These are phyloP conservation scores for Rhinolophus sinicus DNA, from an alignment of 2,113 vertebrate genomes.

Conservation along the genomic window DNA sequence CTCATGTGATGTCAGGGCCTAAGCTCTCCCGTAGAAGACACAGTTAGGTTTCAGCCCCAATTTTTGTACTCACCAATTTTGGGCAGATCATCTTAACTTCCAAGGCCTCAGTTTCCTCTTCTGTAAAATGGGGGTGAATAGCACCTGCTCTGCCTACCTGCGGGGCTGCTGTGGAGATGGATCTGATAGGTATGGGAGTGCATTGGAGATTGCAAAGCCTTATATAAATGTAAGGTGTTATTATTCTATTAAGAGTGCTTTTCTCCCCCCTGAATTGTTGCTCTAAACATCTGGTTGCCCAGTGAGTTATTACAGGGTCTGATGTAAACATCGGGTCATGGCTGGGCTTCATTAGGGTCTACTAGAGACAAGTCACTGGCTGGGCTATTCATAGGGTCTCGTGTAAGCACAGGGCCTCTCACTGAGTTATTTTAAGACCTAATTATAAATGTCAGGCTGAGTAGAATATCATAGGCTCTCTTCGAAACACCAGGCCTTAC, in stretches of 20 bases:
- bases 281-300: conserved; percentile 49
- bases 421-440: conserved; percentile 45
- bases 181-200: neutral
- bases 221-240: neutral
- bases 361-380: neutral
- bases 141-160: neutral
- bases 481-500: neutral
- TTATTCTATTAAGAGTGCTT: conserved; percentile 35
- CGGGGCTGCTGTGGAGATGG: neutral
- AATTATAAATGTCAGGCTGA: conserved; percentile 28
- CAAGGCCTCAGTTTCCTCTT: conserved; percentile 43
- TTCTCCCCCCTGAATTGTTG: conserved; percentile 14
- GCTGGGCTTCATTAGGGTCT: neutral
- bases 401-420: neutral
- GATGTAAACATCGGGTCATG: conserved; percentile 16
- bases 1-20: neutral
- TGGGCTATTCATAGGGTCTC: conserved; percentile 33
- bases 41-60: neutral
- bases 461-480: conserved; percentile 8
- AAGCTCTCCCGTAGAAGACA: conserved; percentile 51
- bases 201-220: neutral
- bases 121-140: conserved; percentile 17
- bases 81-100: neutral
- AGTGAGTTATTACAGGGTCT: conserved; percentile 40
- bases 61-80: neutral